A percentile compares a stretch with the other conserved stretches of the same genome.
Conservation (phyloP, 1,140 invertebrate species). For the Anastrepha ludens region DNA sequence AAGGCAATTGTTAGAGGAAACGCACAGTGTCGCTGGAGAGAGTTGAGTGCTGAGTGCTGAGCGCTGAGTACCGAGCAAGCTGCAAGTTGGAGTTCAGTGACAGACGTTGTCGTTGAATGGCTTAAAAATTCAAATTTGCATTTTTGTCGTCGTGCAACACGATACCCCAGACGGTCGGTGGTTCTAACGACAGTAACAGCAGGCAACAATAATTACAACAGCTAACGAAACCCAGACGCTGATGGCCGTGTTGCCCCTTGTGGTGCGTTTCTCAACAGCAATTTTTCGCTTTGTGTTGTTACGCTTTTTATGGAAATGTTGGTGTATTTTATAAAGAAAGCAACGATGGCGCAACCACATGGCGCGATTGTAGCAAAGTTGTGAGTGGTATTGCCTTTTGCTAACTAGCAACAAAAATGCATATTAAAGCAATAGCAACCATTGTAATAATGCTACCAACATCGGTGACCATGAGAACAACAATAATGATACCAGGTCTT, state of each 20-base stretch:
- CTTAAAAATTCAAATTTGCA: constrained; percentile 52
- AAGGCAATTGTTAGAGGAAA: neutral
- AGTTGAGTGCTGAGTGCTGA: neutral
- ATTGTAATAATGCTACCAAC: neutral
- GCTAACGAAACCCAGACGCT: neutral
- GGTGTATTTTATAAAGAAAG: neutral
- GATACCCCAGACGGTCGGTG: neutral
- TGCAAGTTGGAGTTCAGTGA: neutral
- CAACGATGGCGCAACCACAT: constrained; percentile 20
- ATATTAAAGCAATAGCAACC: neutral
- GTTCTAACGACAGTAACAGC: neutral
- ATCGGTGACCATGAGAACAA: neutral
- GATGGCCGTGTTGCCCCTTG: neutral
- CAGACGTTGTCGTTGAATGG: constrained; percentile 23
- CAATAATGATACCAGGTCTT: constrained; percentile 1
- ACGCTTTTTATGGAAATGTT: neutral
- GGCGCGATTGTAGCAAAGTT: neutral
- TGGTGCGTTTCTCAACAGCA: neutral
- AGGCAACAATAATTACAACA: neutral
- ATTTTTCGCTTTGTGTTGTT: constrained; percentile 9
- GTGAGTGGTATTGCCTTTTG: neutral
- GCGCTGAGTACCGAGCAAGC: neutral
- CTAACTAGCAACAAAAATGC: constrained; percentile 8
- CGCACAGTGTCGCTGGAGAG: neutral
- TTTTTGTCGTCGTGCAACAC: constrained; percentile 27